Percentiles rank a stretch among this genome's conserved stretches.
Conservation (phyloP, 2,113 vertebrate genomes). For the Poecile atricapillus region DNA sequence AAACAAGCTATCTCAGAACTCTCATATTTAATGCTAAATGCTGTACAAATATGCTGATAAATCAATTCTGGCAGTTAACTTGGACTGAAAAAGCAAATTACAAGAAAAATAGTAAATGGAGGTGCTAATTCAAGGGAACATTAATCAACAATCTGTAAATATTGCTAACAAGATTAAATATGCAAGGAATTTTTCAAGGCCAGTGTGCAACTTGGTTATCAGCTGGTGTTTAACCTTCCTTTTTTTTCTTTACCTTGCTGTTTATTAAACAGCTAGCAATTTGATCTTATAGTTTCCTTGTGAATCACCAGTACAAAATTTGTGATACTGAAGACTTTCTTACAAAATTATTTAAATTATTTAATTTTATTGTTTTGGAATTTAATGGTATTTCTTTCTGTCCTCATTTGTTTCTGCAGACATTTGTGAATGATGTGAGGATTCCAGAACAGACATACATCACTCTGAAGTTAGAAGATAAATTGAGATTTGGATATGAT, state of each 20-base stretch:
- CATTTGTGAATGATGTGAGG: constrained; percentile 95
- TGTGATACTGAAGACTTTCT: neutral
- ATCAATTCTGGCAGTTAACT: neutral
- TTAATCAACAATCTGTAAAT: neutral
- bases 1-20: neutral
- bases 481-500: constrained; percentile 99
- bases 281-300: neutral
- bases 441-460: constrained; percentile 98
- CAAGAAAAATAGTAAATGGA: neutral
- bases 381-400: neutral
- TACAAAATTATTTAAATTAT: neutral
- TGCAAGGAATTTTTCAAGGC: neutral
- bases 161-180: neutral
- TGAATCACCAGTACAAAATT: neutral
- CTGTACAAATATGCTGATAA: neutral
- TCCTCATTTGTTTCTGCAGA: constrained; percentile 74
- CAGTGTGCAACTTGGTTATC: neutral
- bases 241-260: neutral
- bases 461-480: constrained; percentile 95
- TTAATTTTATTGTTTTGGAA: neutral
- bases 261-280: neutral
- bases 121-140: neutral
- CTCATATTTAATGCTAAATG: neutral
- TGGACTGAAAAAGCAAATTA: neutral
- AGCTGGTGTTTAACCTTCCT: neutral